A percentile compares a stretch with the other conserved stretches of the same genome.
These are phyloP conservation scores for Drosophila aff. DNA, from an alignment of 1,140 invertebrate species.

Conservation along the genomic window DNA sequence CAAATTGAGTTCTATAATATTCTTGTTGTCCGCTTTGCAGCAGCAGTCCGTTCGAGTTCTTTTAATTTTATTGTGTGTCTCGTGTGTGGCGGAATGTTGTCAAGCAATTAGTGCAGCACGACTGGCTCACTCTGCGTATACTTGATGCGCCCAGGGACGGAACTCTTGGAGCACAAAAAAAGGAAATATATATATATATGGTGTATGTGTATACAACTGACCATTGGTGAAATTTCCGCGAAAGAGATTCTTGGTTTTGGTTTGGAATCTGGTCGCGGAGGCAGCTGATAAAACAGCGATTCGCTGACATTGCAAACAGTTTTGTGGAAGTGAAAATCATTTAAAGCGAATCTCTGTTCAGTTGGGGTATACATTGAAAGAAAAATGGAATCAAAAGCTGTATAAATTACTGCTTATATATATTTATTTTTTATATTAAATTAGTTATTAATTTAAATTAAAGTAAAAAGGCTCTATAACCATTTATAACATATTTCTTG, in stretches of 20 bases:
- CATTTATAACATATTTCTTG: background rate
- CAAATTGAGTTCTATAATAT: slow-evolving; percentile 81
- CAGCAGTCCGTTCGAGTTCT: slow-evolving; percentile 13
- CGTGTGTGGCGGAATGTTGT: slow-evolving; percentile 51
- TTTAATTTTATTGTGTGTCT: slow-evolving; percentile 35
- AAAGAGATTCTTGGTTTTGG: slow-evolving; percentile 6
- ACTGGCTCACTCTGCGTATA: slow-evolving; percentile 63
- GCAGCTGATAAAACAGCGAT: slow-evolving; percentile 38
- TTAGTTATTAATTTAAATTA: background rate
- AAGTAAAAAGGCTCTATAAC: no score
- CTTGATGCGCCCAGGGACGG: slow-evolving; percentile 32
- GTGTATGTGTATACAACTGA: slow-evolving; percentile 18
- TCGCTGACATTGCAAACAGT: slow-evolving; percentile 40
- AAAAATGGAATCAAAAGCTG: background rate
- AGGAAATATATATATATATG: background rate
- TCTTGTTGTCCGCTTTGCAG: slow-evolving; percentile 50
- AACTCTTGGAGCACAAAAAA: slow-evolving; percentile 5
- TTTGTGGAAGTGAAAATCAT: slow-evolving; percentile 2
- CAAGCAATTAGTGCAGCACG: slow-evolving; percentile 73
- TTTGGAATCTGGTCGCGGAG: background rate
- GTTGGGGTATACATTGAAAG: background rate
- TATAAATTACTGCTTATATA: background rate
- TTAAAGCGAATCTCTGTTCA: background rate
- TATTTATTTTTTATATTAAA: background rate
- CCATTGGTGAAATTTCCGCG: background rate